Percentiles rank a stretch among this genome's conserved stretches.
phyloP scores from a whole-genome alignment of 1,140 invertebrate genomes.

The Brachionus calyciflorus region DNA sequence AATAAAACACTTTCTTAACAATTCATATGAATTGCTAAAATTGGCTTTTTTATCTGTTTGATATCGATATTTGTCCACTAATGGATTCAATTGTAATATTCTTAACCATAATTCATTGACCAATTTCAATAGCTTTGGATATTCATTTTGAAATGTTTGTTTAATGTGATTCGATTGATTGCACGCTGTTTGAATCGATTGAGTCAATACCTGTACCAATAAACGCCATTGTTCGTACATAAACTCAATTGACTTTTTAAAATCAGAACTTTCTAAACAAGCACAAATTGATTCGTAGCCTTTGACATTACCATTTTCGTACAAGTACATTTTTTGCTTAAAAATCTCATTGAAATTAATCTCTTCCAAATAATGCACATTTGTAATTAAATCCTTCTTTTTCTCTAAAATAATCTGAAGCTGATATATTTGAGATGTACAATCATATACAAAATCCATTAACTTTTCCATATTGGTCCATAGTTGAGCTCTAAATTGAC shows the following conservation, averaged over 20 bases:
- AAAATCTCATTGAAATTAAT: slow-evolving; percentile 9
- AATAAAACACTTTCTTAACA: slow-evolving; percentile 61
- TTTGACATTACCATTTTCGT: not conserved
- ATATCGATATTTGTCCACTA: slow-evolving; percentile 18
- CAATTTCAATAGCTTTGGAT: slow-evolving; percentile 75
- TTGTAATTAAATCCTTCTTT: slow-evolving; percentile 63
- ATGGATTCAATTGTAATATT: slow-evolving; percentile 60
- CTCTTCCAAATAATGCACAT: slow-evolving; percentile 63
- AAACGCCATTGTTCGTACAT: slow-evolving; percentile 28
- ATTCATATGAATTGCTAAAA: slow-evolving; percentile 43
- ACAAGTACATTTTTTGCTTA: slow-evolving; percentile 10
- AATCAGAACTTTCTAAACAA: not conserved
- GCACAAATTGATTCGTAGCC: not conserved
- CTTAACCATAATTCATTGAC: slow-evolving; percentile 68
- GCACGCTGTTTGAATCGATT: slow-evolving; percentile 65
- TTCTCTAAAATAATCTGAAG: slow-evolving; percentile 63
- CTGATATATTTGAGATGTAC: slow-evolving; percentile 67
- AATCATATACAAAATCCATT: slow-evolving; percentile 70
- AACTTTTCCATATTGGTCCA: slow-evolving; percentile 76
- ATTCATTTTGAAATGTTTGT: slow-evolving; percentile 81
- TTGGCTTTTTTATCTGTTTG: slow-evolving; percentile 49
- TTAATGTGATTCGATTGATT: slow-evolving; percentile 70
- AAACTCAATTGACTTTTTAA: slow-evolving; percentile 15
- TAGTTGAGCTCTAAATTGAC: slow-evolving; percentile 70
- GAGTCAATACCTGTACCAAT: slow-evolving; percentile 56